Evolutionary conservation across 2,888 invertebrate genomes (phyloP).

Genomic region (Poecilobothrus nobilitatus): DNA sequence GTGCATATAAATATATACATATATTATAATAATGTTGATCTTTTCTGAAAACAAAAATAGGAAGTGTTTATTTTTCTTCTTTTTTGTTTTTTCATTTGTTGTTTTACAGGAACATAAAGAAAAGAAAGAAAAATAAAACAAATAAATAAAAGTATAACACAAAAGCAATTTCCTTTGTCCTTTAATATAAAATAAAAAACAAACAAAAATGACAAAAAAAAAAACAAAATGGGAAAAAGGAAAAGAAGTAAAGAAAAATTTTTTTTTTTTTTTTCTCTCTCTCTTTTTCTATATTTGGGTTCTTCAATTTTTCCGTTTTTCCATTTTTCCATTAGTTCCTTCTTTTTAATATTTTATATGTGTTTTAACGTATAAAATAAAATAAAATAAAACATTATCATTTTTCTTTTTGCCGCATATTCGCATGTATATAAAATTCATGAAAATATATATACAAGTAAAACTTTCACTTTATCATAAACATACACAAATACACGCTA

Average conservation of each 20-base stretch:
- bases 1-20: no score
- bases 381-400: not conserved
- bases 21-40: not conserved
- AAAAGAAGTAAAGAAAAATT: not conserved
- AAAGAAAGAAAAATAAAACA: not conserved
- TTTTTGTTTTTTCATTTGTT: not conserved
- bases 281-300: not conserved
- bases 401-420: not conserved
- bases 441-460: no score
- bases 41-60: not conserved
- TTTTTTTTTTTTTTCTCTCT: not conserved
- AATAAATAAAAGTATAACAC: not conserved
- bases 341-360: not conserved
- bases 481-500: not conserved
- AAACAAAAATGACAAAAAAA: not conserved
- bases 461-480: not conserved
- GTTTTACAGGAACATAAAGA: not conserved
- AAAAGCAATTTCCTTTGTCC: slow-evolving; percentile 6
- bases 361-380: no score
- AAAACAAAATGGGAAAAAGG: no score
- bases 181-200: not conserved
- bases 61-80: not conserved
- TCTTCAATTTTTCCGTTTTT: not conserved
- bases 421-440: not conserved
- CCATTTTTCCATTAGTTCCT: not conserved